Conservation (phyloP, 2,888 invertebrate species). For the Epistrophella euchroma region DNA sequence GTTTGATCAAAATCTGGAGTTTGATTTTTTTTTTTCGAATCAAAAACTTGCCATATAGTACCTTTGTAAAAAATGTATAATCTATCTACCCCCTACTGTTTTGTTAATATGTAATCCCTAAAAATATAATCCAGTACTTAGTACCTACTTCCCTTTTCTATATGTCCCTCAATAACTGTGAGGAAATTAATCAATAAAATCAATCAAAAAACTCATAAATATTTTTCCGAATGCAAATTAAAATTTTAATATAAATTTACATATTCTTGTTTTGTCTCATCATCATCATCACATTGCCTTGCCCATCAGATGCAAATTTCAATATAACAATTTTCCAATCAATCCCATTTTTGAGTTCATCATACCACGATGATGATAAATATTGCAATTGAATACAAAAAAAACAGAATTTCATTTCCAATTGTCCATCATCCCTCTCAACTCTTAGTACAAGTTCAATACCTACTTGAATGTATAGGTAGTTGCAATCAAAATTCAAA, state of each 20-base stretch:
- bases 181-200: not conserved
- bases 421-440: constrained; percentile 12
- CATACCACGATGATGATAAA: constrained; percentile 28
- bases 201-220: not conserved
- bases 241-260: constrained; percentile 25
- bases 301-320: constrained; percentile 6
- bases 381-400: constrained; percentile 53
- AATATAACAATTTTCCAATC: constrained; percentile 22
- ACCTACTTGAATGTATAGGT: constrained; percentile 3
- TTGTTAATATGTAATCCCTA: no score
- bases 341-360: constrained; percentile 24
- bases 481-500: constrained; percentile 60
- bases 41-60: no score
- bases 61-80: no score
- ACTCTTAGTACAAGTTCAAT: constrained; percentile 7
- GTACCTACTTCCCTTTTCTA: not conserved
- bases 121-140: no score
- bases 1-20: no score
- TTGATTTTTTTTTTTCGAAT: no score
- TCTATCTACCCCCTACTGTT: no score
- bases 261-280: constrained; percentile 7
- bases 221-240: constrained; percentile 9
- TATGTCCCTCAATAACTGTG: not conserved
- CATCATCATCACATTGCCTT: not conserved
- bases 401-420: constrained; percentile 41